Percentiles rank a stretch among this genome's conserved stretches.
Evolutionary conservation across 2,113 vertebrate genomes (phyloP).

Genomic region (Sinocyclocheilus anshuiensis): DNA sequence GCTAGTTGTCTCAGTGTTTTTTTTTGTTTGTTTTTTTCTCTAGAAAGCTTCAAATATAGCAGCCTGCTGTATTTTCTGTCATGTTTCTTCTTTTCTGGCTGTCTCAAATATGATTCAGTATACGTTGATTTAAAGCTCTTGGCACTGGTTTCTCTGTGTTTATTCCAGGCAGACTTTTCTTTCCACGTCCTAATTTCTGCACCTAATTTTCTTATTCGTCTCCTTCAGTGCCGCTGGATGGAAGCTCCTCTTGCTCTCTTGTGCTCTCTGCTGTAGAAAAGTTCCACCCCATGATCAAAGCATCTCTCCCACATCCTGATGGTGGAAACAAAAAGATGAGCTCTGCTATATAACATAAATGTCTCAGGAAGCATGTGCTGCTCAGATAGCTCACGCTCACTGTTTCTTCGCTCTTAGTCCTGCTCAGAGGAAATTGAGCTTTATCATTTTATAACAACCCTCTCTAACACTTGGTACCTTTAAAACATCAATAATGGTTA

Average conservation of each 20-base stretch:
- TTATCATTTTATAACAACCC: slow-evolving; percentile 19
- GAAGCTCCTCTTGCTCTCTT: slow-evolving; percentile 52
- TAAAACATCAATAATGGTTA: slow-evolving; percentile 34
- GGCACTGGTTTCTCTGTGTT: slow-evolving; percentile 17
- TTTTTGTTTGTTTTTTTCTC: background rate
- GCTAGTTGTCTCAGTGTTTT: background rate
- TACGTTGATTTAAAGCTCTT: slow-evolving; percentile 18
- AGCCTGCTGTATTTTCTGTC: background rate
- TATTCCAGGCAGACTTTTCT: slow-evolving; percentile 30
- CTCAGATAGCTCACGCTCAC: background rate
- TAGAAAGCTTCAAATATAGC: background rate
- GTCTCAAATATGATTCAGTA: background rate
- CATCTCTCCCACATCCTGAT: slow-evolving; percentile 53
- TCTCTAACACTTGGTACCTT: background rate
- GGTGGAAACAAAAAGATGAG: slow-evolving; percentile 52
- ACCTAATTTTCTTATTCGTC: slow-evolving; percentile 45
- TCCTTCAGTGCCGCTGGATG: slow-evolving; percentile 47
- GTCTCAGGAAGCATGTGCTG: slow-evolving; percentile 46
- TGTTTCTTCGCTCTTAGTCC: slow-evolving; percentile 30
- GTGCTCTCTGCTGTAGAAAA: slow-evolving; percentile 50
- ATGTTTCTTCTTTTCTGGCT: slow-evolving; percentile 1
- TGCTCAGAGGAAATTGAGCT: slow-evolving; percentile 19
- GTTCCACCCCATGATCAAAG: slow-evolving; percentile 66
- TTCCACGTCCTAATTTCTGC: slow-evolving; percentile 42
- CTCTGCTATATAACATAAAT: slow-evolving; percentile 56